Evolutionary conservation across 2,888 invertebrate genomes (phyloP).

Genomic region (Brenthis ino): DNA sequence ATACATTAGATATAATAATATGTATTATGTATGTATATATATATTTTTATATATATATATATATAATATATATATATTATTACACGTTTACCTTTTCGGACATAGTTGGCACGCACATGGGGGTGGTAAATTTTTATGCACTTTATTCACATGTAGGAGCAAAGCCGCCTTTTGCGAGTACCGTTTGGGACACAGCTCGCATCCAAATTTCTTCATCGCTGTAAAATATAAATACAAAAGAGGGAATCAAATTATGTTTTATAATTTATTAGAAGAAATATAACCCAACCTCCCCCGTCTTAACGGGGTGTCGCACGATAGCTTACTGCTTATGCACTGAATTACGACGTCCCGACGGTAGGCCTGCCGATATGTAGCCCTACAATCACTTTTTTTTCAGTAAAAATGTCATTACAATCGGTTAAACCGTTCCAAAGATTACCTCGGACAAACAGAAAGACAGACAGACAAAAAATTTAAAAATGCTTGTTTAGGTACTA

Average conservation of each 20-base stretch:
- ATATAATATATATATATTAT: too few species aligned
- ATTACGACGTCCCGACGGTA: neutral
- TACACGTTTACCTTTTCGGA: slow-evolving; percentile 53
- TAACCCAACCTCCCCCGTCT: too few species aligned
- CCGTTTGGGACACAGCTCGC: slow-evolving; percentile 56
- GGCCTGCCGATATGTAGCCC: too few species aligned
- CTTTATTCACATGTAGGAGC: slow-evolving; percentile 54
- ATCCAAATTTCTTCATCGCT: slow-evolving; percentile 58
- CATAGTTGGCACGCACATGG: slow-evolving; percentile 66
- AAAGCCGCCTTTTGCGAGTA: slow-evolving; percentile 62
- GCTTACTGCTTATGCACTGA: neutral
- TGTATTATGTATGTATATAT: too few species aligned
- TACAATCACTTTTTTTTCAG: too few species aligned
- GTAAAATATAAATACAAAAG: neutral
- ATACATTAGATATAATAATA: too few species aligned
- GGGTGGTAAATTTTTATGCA: slow-evolving; percentile 61
- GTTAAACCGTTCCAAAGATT: too few species aligned
- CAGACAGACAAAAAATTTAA: too few species aligned
- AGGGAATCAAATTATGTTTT: neutral
- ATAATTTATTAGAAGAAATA: neutral
- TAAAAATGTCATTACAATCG: too few species aligned
- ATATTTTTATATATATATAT: too few species aligned
- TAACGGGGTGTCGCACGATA: neutral
- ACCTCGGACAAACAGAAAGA: too few species aligned
- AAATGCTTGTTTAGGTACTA: too few species aligned